These are phyloP conservation scores for Anableps anableps DNA, from an alignment of 2,797 vertebrate genomes.

Conservation along the genomic window DNA sequence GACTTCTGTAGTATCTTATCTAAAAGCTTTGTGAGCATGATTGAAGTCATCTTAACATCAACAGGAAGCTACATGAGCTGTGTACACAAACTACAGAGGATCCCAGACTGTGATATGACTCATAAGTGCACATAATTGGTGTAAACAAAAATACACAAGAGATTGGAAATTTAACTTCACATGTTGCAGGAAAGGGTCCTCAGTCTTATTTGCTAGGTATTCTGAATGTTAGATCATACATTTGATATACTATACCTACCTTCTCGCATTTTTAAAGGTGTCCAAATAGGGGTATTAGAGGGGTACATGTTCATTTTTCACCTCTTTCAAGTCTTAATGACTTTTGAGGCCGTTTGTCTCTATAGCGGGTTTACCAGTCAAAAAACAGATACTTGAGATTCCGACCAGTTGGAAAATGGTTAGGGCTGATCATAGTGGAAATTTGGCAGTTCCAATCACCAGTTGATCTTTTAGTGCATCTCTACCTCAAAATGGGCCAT, in stretches of 20 bases:
- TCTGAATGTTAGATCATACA: conserved; percentile 4
- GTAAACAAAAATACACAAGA: conserved; percentile 73
- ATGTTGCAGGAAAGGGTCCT: conserved; percentile 44
- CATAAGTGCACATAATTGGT: conserved; percentile 76
- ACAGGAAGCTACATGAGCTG: conserved; percentile 75
- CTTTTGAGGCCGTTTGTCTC: not conserved
- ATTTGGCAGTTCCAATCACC: not conserved
- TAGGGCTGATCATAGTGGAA: not conserved
- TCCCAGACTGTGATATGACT: conserved; percentile 77
- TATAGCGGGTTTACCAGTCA: not conserved
- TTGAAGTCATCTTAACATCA: conserved; percentile 74
- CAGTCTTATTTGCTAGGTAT: conserved; percentile 16
- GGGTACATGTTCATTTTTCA: not conserved
- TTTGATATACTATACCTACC: conserved; percentile 3
- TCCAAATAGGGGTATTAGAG: not conserved
- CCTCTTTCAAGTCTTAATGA: not conserved
- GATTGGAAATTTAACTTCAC: conserved; percentile 59
- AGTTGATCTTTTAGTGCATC: not conserved
- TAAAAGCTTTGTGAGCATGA: conserved; percentile 41
- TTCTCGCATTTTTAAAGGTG: not conserved
- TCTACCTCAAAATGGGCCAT: not conserved
- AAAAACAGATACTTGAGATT: not conserved
- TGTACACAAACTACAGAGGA: conserved; percentile 73
- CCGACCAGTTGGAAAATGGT: not conserved
- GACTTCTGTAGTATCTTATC: conserved; percentile 10